Conservation (phyloP, 2,113 vertebrate species). For the Panurus biarmicus region DNA sequence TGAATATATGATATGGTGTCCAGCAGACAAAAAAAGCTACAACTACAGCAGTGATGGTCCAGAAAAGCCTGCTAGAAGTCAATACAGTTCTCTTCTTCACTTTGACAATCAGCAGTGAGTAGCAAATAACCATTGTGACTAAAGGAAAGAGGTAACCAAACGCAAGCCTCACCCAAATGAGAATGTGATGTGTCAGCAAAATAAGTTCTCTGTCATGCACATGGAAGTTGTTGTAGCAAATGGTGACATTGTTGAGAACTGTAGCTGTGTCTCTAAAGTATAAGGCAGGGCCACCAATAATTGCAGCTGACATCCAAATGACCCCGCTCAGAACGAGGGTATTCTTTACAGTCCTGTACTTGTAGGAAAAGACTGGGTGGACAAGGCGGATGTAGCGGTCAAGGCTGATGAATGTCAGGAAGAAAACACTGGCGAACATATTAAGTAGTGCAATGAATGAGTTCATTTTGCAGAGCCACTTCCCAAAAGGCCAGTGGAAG, state of each 20-base stretch:
- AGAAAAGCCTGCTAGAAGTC: slow-evolving; percentile 81
- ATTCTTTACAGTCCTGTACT: slow-evolving; percentile 65
- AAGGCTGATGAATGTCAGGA: slow-evolving; percentile 86
- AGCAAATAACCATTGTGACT: slow-evolving; percentile 85
- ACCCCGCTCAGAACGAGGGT: slow-evolving; percentile 67
- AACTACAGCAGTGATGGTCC: slow-evolving; percentile 81
- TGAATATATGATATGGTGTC: slow-evolving; percentile 89
- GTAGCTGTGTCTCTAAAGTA: slow-evolving; percentile 81
- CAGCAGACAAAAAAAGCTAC: slow-evolving; percentile 91
- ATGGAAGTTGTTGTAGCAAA: slow-evolving; percentile 92
- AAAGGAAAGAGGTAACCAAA: slow-evolving; percentile 89
- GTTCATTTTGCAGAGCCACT: slow-evolving; percentile 86
- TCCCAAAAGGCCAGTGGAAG: slow-evolving; percentile 91
- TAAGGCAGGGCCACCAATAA: slow-evolving; percentile 77
- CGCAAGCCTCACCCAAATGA: slow-evolving; percentile 78
- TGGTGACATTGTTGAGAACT: slow-evolving; percentile 64
- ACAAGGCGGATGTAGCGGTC: slow-evolving; percentile 85
- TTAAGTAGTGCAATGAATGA: slow-evolving; percentile 88
- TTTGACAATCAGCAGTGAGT: slow-evolving; percentile 78
- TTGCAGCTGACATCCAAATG: slow-evolving; percentile 77
- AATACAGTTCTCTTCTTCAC: slow-evolving; percentile 70
- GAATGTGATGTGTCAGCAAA: slow-evolving; percentile 71
- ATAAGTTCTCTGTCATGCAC: slow-evolving; percentile 56
- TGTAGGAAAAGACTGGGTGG: slow-evolving; percentile 75
- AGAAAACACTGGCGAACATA: slow-evolving; percentile 97